These are phyloP conservation scores for Yponomeuta evonymella DNA, from an alignment of 2,888 invertebrate genomes.

Conservation along the genomic window DNA sequence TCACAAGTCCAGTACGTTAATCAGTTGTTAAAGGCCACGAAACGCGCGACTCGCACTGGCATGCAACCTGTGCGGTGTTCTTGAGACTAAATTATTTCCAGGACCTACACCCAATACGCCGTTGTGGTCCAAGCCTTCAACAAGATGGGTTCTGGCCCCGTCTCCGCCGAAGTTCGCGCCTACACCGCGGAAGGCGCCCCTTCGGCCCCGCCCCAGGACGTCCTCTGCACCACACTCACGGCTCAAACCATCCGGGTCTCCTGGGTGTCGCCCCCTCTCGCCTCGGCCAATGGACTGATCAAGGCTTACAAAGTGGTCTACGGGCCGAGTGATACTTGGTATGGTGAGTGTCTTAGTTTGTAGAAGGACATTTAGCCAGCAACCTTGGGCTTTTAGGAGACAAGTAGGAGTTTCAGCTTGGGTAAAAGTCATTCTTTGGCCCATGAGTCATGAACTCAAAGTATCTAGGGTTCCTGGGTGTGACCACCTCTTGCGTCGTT, in stretches of 20 bases:
- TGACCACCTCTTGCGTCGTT: too few species aligned
- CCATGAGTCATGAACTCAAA: too few species aligned
- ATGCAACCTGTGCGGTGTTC: not conserved
- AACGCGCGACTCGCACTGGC: too few species aligned
- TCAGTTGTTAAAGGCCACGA: not conserved
- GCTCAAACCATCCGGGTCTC: conserved; percentile 96
- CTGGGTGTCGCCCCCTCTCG: conserved; percentile 95
- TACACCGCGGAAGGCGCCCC: conserved; percentile 97
- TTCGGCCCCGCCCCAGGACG: conserved; percentile 93
- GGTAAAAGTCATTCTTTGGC: too few species aligned
- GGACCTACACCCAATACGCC: conserved; percentile 96
- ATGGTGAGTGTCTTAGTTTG: conserved; percentile 79
- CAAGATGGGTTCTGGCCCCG: conserved; percentile 94
- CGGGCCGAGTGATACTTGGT: conserved; percentile 94
- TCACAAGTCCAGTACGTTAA: conserved; percentile 20
- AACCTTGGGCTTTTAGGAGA: too few species aligned
- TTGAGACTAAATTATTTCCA: conserved; percentile 33
- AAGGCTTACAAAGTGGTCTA: conserved; percentile 97
- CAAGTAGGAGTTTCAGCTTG: too few species aligned
- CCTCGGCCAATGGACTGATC: conserved; percentile 94
- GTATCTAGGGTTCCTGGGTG: too few species aligned
- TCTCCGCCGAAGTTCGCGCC: conserved; percentile 91
- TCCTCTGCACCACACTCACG: conserved; percentile 93
- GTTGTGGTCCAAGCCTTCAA: conserved; percentile 97
- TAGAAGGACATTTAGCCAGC: too few species aligned